Evolutionary conservation across 2,888 invertebrate species (phyloP).

Genomic region (Syrphus vitripennis): DNA sequence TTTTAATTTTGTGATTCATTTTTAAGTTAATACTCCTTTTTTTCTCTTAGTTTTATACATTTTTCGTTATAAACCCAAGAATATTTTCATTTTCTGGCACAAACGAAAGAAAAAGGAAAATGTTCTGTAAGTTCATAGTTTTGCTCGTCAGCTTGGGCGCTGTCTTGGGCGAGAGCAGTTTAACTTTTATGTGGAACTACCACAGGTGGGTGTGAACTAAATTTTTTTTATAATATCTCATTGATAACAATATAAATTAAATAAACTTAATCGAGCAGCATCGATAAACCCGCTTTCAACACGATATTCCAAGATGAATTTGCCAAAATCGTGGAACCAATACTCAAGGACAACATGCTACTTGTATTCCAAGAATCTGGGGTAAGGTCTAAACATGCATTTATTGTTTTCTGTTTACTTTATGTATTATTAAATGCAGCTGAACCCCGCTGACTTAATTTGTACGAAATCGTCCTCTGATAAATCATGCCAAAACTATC

Average conservation of each 20-base stretch:
- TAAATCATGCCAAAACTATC: conserved; percentile 79
- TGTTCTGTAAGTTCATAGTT: conserved; percentile 77
- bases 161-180: conserved; percentile 79
- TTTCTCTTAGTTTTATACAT: conserved; percentile 75
- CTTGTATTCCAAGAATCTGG: conserved; percentile 82
- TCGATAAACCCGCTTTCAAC: conserved; percentile 75
- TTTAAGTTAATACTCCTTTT: conserved; percentile 75
- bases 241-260: neutral
- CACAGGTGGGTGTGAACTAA: conserved; percentile 76
- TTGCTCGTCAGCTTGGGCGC: conserved; percentile 76
- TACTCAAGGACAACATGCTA: conserved; percentile 78
- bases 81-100: conserved; percentile 3
- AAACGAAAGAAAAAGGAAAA: conserved; percentile 71
- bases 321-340: conserved; percentile 72
- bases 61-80: conserved; percentile 37
- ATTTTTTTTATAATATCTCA: neutral
- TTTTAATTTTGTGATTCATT: conserved; percentile 54
- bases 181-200: conserved; percentile 84
- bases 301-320: conserved; percentile 76
- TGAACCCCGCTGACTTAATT: conserved; percentile 82
- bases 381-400: conserved; percentile 78
- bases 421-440: conserved; percentile 75
- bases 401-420: neutral
- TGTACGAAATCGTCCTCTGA: conserved; percentile 78
- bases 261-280: conserved; percentile 71